Evolutionary conservation across 2,888 invertebrate species (phyloP).

Genomic region (Zootermopsis nevadensis): DNA sequence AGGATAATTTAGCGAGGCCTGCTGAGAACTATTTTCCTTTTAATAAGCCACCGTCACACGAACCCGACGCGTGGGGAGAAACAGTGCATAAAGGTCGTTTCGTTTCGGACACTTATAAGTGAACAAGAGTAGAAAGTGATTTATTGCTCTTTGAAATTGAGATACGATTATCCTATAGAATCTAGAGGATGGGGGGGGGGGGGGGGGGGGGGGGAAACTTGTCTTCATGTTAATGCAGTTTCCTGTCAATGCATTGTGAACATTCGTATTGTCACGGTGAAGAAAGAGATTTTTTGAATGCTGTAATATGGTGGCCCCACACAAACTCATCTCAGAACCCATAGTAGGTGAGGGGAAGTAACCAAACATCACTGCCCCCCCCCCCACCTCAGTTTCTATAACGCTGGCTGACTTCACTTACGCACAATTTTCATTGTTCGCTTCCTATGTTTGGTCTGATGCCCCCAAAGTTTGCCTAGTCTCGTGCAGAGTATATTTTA

Average conservation of each 20-base stretch:
- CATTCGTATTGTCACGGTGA: background rate
- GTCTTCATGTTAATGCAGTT: background rate
- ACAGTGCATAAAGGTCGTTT: background rate
- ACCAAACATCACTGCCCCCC: no score
- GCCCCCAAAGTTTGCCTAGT: background rate
- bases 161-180: background rate
- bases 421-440: no score
- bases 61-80: no score
- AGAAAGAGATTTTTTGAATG: background rate
- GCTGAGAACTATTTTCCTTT: no score
- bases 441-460: background rate
- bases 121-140: background rate
- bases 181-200: background rate
- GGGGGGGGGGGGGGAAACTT: no score
- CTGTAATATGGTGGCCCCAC: background rate
- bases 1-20: no score
- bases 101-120: background rate
- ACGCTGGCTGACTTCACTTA: no score
- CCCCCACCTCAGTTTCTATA: no score
- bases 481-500: slow-evolving; percentile 5
- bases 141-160: slow-evolving; percentile 11
- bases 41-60: no score
- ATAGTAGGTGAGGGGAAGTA: background rate
- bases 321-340: background rate
- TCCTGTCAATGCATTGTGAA: background rate